Base-by-base conservation (phyloP, 2,113 vertebrate species). In the Cyprinus carpio region DNA sequence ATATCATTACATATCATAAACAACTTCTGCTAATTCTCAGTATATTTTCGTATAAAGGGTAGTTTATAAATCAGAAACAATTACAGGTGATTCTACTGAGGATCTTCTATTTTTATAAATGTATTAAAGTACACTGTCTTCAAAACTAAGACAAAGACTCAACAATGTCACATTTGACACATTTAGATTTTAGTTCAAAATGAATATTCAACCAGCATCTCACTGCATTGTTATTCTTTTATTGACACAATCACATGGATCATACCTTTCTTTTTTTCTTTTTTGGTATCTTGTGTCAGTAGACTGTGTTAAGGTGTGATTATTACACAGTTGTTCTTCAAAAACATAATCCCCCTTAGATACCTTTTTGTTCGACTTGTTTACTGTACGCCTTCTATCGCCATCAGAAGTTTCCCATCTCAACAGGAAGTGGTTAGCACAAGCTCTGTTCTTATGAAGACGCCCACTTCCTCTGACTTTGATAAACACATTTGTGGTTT, bases 401-500 rank as follows among this genome's bases (percentile, higher is more conserved):
- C 88, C 88, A 88, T 88, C 86, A 89, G 89, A 89, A 89, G 87
- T 90, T 89, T 91, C 88, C 87, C 90, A 89, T 85, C 89, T 91
- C 89, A 87, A 89, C 90, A 91, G 90, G 90, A 91, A 91, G 89
- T 89, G 90, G 89, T 90, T 89, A 72, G 87, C 65, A 85, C 43
- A 89, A 81, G 77, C 83, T 87, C 90, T 88, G 87, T 90, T 91
- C 89, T 90, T 90, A 85, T 79, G 86, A 88, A 87, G 89, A 90
- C 90, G 81, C 90, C 90, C 87, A 90, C 88, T 91, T 91, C 90
- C 90, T 90, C 49, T 89, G 85, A 90, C 87, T 90, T 90, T 91
- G 89, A 91, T 91, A 90, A 91, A 91, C 89, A 90, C 85, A 88
- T 86, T 86, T 91, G 90, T 86, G 90, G 90, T 88, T 91, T 88